These are phyloP conservation scores for Hydropsyche tenuis DNA, from an alignment of 1,140 invertebrate species.

Conservation along the genomic window DNA sequence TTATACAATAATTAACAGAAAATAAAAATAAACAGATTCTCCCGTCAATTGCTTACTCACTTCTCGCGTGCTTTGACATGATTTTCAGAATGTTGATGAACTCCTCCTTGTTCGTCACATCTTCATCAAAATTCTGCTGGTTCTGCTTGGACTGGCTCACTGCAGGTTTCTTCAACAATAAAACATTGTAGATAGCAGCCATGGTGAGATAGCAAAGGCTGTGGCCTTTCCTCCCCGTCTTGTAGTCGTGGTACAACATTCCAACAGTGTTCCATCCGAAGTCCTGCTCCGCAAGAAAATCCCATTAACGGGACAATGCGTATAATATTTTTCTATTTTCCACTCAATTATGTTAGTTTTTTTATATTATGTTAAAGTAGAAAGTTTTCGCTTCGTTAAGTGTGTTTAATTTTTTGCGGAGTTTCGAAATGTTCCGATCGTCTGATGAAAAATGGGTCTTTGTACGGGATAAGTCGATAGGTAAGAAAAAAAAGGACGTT, in stretches of 20 bases:
- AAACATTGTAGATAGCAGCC: conserved; percentile 70
- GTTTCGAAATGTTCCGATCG: too few relatives aligned
- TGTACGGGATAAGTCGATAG: too few relatives aligned
- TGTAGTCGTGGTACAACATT: conserved; percentile 76
- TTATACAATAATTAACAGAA: too few relatives aligned
- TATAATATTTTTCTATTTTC: too few relatives aligned
- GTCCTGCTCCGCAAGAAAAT: conserved; percentile 60
- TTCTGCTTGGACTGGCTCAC: conserved; percentile 40
- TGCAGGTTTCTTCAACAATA: conserved; percentile 58
- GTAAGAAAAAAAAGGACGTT: too few relatives aligned
- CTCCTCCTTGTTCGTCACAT: conserved; percentile 56
- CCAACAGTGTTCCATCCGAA: conserved; percentile 77
- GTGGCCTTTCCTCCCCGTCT: conserved; percentile 64
- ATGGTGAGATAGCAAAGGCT: conserved; percentile 78
- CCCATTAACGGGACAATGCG: conserved; percentile 42
- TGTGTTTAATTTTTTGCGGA: too few relatives aligned
- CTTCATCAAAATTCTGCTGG: conserved; percentile 60
- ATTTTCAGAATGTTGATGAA: conserved; percentile 70
- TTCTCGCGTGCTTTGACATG: conserved; percentile 73
- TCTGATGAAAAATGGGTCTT: too few relatives aligned
- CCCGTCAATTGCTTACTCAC: conserved; percentile 78
- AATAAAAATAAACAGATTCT: too few relatives aligned
- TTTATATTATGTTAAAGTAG: too few relatives aligned
- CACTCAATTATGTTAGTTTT: too few relatives aligned
- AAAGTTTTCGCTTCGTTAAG: too few relatives aligned